Evolutionary conservation across 2,888 invertebrate genomes (phyloP).

Genomic region (Agrenia bidenticulata): DNA sequence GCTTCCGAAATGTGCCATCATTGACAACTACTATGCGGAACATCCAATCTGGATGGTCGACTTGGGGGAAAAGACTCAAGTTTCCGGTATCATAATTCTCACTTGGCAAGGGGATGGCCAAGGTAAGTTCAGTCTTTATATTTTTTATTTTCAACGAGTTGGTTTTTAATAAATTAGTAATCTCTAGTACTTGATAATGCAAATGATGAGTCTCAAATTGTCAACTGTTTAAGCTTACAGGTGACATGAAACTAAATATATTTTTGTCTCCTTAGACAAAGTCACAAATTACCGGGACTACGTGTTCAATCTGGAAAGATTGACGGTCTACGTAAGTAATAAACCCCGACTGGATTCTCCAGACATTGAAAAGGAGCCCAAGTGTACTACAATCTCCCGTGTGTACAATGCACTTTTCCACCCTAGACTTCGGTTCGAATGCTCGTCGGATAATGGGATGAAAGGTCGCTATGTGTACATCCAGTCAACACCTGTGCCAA

Average conservation of each 20-base stretch:
- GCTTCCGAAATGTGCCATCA: slow-evolving; percentile 59
- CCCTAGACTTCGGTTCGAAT: slow-evolving; percentile 58
- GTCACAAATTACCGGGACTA: slow-evolving; percentile 56
- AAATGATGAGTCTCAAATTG: too few relatives aligned
- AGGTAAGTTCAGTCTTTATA: slow-evolving; percentile 53
- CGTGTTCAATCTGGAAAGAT: slow-evolving; percentile 59
- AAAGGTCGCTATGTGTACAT: slow-evolving; percentile 60
- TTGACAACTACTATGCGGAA: slow-evolving; percentile 61
- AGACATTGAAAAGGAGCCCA: slow-evolving; percentile 52
- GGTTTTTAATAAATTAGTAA: too few relatives aligned
- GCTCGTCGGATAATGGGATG: slow-evolving; percentile 53
- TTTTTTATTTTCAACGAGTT: too few relatives aligned
- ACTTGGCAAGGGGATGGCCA: slow-evolving; percentile 60
- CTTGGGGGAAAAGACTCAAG: slow-evolving; percentile 56
- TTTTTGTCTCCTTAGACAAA: slow-evolving; percentile 52
- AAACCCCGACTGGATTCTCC: slow-evolving; percentile 54
- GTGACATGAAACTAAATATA: neutral
- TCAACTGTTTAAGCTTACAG: too few relatives aligned
- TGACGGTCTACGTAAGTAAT: slow-evolving; percentile 59
- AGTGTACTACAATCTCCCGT: slow-evolving; percentile 59
- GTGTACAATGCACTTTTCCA: slow-evolving; percentile 59
- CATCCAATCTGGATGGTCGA: slow-evolving; percentile 61
- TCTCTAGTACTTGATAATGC: too few relatives aligned
- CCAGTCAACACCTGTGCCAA: slow-evolving; percentile 59
- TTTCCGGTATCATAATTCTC: slow-evolving; percentile 59